These are phyloP conservation scores for Steromphala cineraria DNA, from an alignment of 2,888 invertebrate genomes.

Conservation along the genomic window DNA sequence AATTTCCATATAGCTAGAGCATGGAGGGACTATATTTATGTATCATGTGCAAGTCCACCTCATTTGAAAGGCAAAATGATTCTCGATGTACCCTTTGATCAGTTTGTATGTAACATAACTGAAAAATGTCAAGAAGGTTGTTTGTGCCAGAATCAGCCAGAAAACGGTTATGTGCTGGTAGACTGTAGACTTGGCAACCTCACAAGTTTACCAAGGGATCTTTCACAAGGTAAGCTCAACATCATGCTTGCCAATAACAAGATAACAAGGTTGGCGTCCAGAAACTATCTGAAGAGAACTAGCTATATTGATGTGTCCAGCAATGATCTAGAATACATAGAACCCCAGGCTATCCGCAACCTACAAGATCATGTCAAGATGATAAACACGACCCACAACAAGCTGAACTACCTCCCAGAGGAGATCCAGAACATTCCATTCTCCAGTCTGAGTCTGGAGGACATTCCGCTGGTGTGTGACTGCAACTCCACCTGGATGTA, in stretches of 20 bases:
- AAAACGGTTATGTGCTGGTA: background rate
- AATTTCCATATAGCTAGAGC: background rate
- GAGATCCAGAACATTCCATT: background rate
- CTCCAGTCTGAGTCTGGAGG: background rate
- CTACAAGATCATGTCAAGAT: background rate
- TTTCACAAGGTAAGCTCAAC: background rate
- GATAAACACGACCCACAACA: background rate
- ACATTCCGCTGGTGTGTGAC: background rate
- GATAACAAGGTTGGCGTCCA: background rate
- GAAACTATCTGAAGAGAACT: background rate
- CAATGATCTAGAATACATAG: background rate
- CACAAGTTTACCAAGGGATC: background rate
- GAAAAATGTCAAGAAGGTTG: background rate
- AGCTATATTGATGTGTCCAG: background rate
- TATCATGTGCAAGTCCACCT: background rate
- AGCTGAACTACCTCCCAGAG: background rate
- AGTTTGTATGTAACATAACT: background rate
- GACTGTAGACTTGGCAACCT: background rate
- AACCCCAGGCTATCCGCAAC: background rate
- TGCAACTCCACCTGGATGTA: background rate
- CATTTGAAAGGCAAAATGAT: background rate
- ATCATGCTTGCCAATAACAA: background rate
- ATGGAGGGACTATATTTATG: background rate
- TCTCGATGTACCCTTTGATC: background rate
- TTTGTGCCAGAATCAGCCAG: constrained; percentile 5